Conservation (phyloP, 2,888 invertebrate species). For the Polylopha cassiicola region DNA sequence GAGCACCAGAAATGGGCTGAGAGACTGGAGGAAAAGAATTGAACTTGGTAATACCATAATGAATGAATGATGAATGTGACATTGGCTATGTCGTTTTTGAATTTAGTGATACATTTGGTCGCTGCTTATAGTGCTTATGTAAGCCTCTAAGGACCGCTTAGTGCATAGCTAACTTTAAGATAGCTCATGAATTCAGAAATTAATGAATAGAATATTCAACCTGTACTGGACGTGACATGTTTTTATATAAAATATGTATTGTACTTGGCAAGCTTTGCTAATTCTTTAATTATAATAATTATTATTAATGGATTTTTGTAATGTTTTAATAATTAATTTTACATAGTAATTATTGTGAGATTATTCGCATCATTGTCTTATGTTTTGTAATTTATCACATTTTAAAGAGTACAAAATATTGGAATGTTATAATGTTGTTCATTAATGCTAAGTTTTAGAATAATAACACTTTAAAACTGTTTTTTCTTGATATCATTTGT, state of each 20-base stretch:
- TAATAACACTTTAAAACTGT: constrained; percentile 69
- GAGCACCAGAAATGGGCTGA: too few species aligned
- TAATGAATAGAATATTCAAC: not conserved
- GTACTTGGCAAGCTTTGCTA: constrained; percentile 62
- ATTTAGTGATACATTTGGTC: too few species aligned
- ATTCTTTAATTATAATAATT: constrained; percentile 64
- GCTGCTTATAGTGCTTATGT: too few species aligned
- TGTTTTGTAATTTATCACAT: constrained; percentile 76
- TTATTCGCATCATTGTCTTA: constrained; percentile 58
- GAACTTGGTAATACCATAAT: too few species aligned
- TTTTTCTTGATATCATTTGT: constrained; percentile 68
- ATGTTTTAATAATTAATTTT: constrained; percentile 72
- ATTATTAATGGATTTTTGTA: constrained; percentile 72
- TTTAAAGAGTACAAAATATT: constrained; percentile 77
- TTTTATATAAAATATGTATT: constrained; percentile 61
- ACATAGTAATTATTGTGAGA: constrained; percentile 72
- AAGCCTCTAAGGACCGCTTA: too few species aligned
- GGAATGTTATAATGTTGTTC: constrained; percentile 76
- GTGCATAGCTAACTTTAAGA: too few species aligned
- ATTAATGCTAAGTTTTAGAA: constrained; percentile 71
- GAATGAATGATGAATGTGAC: too few species aligned
- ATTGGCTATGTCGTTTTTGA: too few species aligned
- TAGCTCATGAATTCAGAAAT: not conserved
- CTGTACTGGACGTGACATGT: constrained; percentile 24
- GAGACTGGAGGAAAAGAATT: too few species aligned